Evolutionary conservation across 2,797 vertebrate species (phyloP), one percentile per base, ranked within the genome.

Genomic region (Melanotaenia trifasciata): DNA sequence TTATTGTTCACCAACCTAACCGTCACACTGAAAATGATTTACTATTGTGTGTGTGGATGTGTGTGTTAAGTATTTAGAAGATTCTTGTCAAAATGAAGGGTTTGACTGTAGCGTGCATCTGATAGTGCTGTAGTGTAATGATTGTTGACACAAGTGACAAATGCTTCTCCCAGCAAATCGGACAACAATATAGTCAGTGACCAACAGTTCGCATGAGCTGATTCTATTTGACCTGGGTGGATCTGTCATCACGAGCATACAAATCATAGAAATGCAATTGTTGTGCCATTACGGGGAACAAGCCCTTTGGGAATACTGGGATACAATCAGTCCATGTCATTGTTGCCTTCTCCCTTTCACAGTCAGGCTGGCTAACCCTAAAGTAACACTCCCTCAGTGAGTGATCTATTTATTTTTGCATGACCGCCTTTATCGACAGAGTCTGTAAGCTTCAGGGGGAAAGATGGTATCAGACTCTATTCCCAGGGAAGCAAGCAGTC

Each of bases 331-430:
- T 76, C 53, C 84, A 57, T 88, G 80, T 89, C 87, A 88, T 88
- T 85, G 79, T 71, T 84, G 73, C 69, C 60, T 80, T 75, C 71
- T 86, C 71, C 53, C 64, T 60, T 74, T 83, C 85, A 70, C 77
- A 85, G 78, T 74, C 77, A 80, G 77, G 64, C 84, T 64, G 71
- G 30, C 77, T 89, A 86, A 87, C 89, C 87, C 90, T 79, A 83
- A 79, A 90, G 88, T 85, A 89, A 87, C 88, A 85, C 79, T 84
- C 87, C 78, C 83, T 83, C 73, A 20, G 84, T 89, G 88, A 88
- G 87, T 86, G 89, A 93, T 91, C 89, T 90, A 84, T 93, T 92
- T 93, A 93, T 93, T 90, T 90, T 92, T 92, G 88, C 90, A 90
- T 92, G 90, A 87, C 68, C 18, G 81, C 84, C 80, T 90, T 91